Evolutionary conservation across 1,140 invertebrate genomes (phyloP).

Genomic region (Micrasema longulum): DNA sequence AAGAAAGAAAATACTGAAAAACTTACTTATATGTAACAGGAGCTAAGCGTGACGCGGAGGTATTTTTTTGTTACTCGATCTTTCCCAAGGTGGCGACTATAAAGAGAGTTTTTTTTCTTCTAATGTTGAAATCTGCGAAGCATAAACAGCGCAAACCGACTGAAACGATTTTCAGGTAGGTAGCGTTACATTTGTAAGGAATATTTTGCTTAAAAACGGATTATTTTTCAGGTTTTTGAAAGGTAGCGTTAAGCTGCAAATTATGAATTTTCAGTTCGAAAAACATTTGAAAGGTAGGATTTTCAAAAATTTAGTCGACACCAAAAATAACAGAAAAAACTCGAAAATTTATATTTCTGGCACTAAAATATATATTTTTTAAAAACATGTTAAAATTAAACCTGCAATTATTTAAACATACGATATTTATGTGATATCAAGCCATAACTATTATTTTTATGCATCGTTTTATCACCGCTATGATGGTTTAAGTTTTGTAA

Average conservation of each 20-base stretch:
- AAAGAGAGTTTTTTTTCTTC: slow-evolving; percentile 30
- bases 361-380: no score
- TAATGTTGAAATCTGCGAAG: slow-evolving; percentile 45
- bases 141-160: slow-evolving; percentile 50
- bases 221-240: not conserved
- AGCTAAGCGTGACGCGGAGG: slow-evolving; percentile 22
- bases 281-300: slow-evolving; percentile 3
- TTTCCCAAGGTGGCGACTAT: slow-evolving; percentile 1
- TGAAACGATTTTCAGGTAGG: slow-evolving; percentile 51
- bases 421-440: no score
- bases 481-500: no score
- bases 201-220: slow-evolving; percentile 34
- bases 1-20: slow-evolving; percentile 9
- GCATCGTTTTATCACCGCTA: no score
- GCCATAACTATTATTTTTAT: no score
- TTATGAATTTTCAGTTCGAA: slow-evolving; percentile 9
- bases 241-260: slow-evolving; percentile 7
- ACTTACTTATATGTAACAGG: slow-evolving; percentile 3
- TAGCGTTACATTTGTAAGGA: not conserved
- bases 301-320: not conserved
- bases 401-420: no score
- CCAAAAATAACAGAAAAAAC: no score
- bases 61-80: slow-evolving; percentile 25
- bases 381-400: no score
- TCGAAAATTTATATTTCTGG: no score